phyloP scores from a whole-genome alignment of 2,888 invertebrate genomes.

The Arctia plantaginis region DNA sequence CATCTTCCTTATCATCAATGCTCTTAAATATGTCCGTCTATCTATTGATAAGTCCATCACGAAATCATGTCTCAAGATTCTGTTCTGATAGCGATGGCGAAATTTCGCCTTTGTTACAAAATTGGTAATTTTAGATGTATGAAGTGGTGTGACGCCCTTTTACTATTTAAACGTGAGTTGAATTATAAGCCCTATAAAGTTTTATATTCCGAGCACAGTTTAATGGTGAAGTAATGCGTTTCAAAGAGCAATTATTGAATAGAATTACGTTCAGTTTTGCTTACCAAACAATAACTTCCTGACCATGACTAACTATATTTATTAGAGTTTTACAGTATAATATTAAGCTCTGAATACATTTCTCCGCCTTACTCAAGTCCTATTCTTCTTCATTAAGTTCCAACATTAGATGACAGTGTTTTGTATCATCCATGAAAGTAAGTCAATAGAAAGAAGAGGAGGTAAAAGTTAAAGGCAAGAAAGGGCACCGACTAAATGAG shows the following conservation, averaged over 20 bases:
- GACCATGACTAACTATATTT: not conserved
- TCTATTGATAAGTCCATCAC: slow-evolving; percentile 32
- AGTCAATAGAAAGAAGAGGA: not conserved
- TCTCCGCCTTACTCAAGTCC: not conserved
- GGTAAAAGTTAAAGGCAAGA: not conserved
- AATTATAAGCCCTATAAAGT: slow-evolving; percentile 30
- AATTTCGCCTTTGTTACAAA: slow-evolving; percentile 31
- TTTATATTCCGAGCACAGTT: slow-evolving; percentile 35
- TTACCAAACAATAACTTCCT: not conserved
- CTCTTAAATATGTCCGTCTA: slow-evolving; percentile 17
- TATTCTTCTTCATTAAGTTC: not conserved
- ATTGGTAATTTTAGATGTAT: slow-evolving; percentile 27
- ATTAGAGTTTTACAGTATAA: not conserved
- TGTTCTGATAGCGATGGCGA: slow-evolving; percentile 31
- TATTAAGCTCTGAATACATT: not conserved
- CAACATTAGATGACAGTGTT: not conserved
- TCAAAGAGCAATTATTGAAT: slow-evolving; percentile 7
- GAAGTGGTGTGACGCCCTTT: slow-evolving; percentile 37
- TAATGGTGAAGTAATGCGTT: slow-evolving; percentile 16
- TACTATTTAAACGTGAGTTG: slow-evolving; percentile 36
- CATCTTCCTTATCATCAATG: slow-evolving; percentile 11
- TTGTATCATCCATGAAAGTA: not conserved
- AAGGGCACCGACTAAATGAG: not conserved
- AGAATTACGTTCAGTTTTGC: not conserved
- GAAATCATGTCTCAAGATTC: slow-evolving; percentile 20